Conservation (phyloP, 92 coral and sea anemone species). For the Palythoa caribaeorum region DNA sequence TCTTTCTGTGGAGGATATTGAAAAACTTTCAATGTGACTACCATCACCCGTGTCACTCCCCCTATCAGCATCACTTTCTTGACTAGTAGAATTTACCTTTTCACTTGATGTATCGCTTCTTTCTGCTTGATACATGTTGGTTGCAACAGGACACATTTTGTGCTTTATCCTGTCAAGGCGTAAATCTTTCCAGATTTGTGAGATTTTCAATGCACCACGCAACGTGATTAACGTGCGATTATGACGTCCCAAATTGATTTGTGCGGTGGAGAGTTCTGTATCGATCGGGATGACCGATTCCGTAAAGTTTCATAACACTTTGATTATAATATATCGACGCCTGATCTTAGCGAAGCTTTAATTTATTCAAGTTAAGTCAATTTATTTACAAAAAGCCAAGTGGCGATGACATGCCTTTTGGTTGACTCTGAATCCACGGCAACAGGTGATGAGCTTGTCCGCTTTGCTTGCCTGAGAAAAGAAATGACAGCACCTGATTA, state of each 20-base stretch:
- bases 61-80: conserved; percentile 27
- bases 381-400: conserved; percentile 32
- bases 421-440: not conserved
- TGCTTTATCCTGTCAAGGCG: too few relatives aligned
- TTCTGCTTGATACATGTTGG: conserved; percentile 16
- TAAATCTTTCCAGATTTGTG: not conserved
- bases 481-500: too few relatives aligned
- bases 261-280: not conserved
- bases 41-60: not conserved
- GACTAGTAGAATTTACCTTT: not conserved
- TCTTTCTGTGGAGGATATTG: conserved; percentile 9
- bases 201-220: not conserved
- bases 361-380: conserved; percentile 12
- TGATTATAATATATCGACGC: not conserved
- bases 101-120: not conserved
- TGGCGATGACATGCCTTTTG: conserved; percentile 15
- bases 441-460: not conserved
- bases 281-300: not conserved
- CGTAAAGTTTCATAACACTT: not conserved
- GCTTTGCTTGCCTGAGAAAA: not conserved
- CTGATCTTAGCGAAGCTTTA: not conserved
- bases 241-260: conserved; percentile 24
- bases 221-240: not conserved
- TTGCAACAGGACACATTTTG: conserved; percentile 35
- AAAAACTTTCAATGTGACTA: not conserved